Percentiles rank a stretch among this genome's conserved stretches.
Conservation (phyloP, 2,888 invertebrate species). For the Orthosia gracilis region DNA sequence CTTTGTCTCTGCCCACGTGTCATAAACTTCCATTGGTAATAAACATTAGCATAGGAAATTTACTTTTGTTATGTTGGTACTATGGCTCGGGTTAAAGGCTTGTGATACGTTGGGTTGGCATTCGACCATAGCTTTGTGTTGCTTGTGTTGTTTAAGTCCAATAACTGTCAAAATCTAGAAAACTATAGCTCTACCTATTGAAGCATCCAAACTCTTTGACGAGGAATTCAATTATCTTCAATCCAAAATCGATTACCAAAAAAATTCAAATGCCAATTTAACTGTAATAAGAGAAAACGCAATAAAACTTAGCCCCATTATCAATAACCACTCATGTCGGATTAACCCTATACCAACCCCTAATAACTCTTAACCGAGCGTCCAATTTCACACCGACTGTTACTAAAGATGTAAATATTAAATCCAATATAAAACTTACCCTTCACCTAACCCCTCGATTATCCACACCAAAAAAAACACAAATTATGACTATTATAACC, state of each 20-base stretch:
- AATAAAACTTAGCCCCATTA: slow-evolving; percentile 70
- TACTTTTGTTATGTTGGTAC: slow-evolving; percentile 50
- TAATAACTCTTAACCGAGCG: slow-evolving; percentile 85
- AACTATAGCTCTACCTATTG: not conserved
- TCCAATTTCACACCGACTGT: slow-evolving; percentile 90
- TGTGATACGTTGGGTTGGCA: not conserved
- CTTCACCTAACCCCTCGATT: slow-evolving; percentile 84
- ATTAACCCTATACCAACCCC: slow-evolving; percentile 83
- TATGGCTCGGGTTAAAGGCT: slow-evolving; percentile 23
- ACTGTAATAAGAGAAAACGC: slow-evolving; percentile 62
- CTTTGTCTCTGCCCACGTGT: slow-evolving; percentile 45
- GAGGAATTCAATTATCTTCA: not conserved
- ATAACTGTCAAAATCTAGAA: not conserved
- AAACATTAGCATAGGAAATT: slow-evolving; percentile 56
- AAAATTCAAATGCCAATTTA: slow-evolving; percentile 6
- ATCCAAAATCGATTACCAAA: not conserved
- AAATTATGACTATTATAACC: slow-evolving; percentile 90
- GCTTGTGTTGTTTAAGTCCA: not conserved
- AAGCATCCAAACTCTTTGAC: no score
- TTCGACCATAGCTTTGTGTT: no score
- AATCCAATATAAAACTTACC: slow-evolving; percentile 89
- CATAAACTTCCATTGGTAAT: slow-evolving; percentile 60
- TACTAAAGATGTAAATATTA: slow-evolving; percentile 89
- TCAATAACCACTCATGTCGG: slow-evolving; percentile 75
- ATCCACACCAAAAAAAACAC: slow-evolving; percentile 84